These are phyloP conservation scores for Lipotes vexillifer DNA, from an alignment of 2,113 vertebrate species.

Conservation along the genomic window DNA sequence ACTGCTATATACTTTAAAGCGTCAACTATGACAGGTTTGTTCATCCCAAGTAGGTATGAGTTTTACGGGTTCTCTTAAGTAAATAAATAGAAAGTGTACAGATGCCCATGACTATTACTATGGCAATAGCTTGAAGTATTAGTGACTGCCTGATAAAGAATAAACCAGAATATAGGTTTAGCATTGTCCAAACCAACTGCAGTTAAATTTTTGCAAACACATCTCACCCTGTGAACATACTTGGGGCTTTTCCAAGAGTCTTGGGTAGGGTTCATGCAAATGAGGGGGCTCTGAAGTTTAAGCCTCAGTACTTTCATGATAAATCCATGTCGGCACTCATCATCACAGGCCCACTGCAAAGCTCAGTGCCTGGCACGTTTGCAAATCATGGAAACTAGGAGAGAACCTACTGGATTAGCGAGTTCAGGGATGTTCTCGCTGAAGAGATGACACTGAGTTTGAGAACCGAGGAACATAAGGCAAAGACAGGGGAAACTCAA, in stretches of 20 bases:
- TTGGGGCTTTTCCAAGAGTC: not conserved
- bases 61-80: not conserved
- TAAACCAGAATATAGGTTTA: not conserved
- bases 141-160: not conserved
- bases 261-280: not conserved
- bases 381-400: not conserved
- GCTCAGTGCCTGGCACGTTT: not conserved
- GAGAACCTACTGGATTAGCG: not conserved
- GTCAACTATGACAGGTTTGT: not conserved
- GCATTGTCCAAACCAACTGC: not conserved
- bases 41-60: not conserved
- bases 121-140: not conserved
- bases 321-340: accelerated
- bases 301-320: not conserved
- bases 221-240: not conserved
- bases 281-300: no score
- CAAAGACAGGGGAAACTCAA: not conserved
- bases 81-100: not conserved
- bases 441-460: not conserved
- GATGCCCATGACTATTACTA: not conserved
- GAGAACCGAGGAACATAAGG: not conserved
- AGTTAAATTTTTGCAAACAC: not conserved
- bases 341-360: not conserved
- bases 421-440: not conserved
- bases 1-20: not conserved